Evolutionary conservation across 1,140 invertebrate genomes (phyloP).

Genomic region (Solen grandis): DNA sequence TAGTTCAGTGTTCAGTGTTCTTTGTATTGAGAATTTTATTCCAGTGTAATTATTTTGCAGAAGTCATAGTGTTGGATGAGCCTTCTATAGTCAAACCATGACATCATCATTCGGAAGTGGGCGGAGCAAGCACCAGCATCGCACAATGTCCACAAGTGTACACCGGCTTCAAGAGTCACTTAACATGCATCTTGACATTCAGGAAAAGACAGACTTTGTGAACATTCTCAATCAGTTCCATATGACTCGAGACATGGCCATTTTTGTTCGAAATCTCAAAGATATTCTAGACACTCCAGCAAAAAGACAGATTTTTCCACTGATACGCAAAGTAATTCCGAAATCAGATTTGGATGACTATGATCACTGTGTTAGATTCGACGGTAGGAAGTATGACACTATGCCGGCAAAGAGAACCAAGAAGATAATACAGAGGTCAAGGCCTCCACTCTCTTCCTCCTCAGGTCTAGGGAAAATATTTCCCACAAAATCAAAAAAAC

Average conservation of each 20-base stretch:
- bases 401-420: constrained; percentile 42
- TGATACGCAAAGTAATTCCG: constrained; percentile 61
- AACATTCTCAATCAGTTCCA: constrained; percentile 60
- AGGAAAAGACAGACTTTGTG: constrained; percentile 65
- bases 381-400: constrained; percentile 32
- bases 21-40: no score
- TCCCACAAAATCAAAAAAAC: background rate
- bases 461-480: background rate
- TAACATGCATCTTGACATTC: constrained; percentile 61
- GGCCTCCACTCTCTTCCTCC: background rate
- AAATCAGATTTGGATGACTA: constrained; percentile 40
- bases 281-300: constrained; percentile 55
- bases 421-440: constrained; percentile 19
- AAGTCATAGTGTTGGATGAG: no score
- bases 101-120: no score
- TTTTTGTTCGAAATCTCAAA: constrained; percentile 45
- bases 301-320: constrained; percentile 60
- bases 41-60: no score
- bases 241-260: constrained; percentile 42
- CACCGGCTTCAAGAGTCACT: constrained; percentile 66
- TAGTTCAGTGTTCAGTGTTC: no score
- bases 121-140: background rate
- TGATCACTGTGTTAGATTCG: constrained; percentile 37
- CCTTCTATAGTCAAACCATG: no score
- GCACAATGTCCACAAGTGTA: constrained; percentile 60